A percentile compares a stretch with the other conserved stretches of the same genome.
phyloP scores from a whole-genome alignment of 2,113 vertebrate genomes.

The Orthonyx spaldingii region DNA sequence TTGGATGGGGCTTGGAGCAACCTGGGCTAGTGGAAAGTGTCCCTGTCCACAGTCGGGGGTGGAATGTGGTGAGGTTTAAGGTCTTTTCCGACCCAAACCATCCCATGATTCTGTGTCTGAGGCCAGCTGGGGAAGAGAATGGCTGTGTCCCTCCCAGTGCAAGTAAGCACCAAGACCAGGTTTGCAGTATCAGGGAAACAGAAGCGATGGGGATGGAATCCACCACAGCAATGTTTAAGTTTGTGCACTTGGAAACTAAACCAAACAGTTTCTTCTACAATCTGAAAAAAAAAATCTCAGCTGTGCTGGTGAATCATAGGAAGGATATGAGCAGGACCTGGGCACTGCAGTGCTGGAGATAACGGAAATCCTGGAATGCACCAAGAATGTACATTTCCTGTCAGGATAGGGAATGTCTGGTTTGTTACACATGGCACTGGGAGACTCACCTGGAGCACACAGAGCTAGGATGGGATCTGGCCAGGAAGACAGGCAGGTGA shows the following conservation, averaged over 20 bases:
- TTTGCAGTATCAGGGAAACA: background rate
- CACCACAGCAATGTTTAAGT: fast-evolving
- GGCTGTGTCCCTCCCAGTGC: background rate
- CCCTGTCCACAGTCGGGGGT: background rate
- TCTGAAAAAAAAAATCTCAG: background rate
- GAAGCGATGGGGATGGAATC: background rate
- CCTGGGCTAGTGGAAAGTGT: background rate
- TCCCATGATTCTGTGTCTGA: background rate
- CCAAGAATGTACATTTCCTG: background rate
- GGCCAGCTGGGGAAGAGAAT: background rate
- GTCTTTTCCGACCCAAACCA: background rate
- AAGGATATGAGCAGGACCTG: background rate
- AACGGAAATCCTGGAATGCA: background rate
- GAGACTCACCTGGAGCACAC: background rate
- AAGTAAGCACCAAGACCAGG: background rate
- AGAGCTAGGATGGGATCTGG: background rate
- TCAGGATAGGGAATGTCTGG: background rate
- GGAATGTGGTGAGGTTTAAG: background rate
- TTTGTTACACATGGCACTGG: background rate
- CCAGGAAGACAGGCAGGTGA: background rate
- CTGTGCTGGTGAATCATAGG: background rate
- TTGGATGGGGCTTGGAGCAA: background rate
- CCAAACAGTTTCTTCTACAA: background rate
- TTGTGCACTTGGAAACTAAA: background rate
- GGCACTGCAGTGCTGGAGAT: background rate